Percentiles rank a stretch among this genome's conserved stretches.
Conservation (phyloP, 2,797 vertebrate genomes). For the Otolemur crassicaudatus region DNA sequence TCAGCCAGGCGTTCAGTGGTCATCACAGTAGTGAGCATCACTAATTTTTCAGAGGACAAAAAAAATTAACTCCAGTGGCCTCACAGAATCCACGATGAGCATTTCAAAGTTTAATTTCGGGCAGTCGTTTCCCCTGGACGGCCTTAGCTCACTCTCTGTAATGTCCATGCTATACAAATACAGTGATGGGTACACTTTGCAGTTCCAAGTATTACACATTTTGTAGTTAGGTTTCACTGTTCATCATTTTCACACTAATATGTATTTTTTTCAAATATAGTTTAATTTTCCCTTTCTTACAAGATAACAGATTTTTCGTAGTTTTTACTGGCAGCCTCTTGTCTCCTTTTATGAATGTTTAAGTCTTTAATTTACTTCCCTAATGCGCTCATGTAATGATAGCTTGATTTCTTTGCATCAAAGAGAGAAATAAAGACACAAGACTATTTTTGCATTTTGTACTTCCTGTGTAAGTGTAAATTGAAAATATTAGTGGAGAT, state of each 20-base stretch:
- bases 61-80: background rate
- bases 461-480: background rate
- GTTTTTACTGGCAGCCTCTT: conserved; percentile 47
- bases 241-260: conserved; percentile 70
- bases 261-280: conserved; percentile 71
- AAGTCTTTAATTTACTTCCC: conserved; percentile 54
- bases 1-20: background rate
- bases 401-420: conserved; percentile 60
- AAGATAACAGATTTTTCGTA: conserved; percentile 61
- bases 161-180: conserved; percentile 15
- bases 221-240: conserved; percentile 58
- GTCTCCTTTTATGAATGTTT: conserved; percentile 70
- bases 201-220: conserved; percentile 37
- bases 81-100: conserved; percentile 17
- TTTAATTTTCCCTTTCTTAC: conserved; percentile 66
- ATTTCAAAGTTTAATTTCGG: conserved; percentile 18
- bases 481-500: conserved; percentile 39
- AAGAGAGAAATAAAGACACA: conserved; percentile 1
- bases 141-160: background rate
- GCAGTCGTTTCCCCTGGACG: background rate
- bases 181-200: background rate
- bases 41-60: background rate
- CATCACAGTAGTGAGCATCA: background rate
- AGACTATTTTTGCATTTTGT: background rate
- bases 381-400: conserved; percentile 21